Percentiles rank a stretch among this genome's conserved stretches.
phyloP scores from a whole-genome alignment of 2,888 invertebrate genomes.

The Scaptomyza parva region DNA sequence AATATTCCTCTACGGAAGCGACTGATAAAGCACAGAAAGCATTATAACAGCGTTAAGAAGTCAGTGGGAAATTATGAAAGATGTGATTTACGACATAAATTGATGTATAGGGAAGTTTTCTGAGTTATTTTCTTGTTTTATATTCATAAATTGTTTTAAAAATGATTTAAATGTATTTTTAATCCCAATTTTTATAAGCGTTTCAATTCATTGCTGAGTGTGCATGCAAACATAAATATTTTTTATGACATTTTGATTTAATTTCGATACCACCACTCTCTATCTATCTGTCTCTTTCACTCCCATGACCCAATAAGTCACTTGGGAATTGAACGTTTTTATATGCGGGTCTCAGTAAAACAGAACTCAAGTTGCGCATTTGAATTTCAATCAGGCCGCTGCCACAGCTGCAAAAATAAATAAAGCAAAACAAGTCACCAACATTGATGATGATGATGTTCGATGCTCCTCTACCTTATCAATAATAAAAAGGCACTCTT shows the following conservation, averaged over 20 bases:
- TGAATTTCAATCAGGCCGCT: conserved; percentile 69
- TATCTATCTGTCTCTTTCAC: no score
- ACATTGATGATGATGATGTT: neutral
- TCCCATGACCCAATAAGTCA: conserved; percentile 1
- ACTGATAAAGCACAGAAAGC: conserved; percentile 33
- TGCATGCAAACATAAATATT: conserved; percentile 1
- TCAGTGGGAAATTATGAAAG: neutral
- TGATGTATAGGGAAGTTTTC: no score
- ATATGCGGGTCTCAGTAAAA: conserved; percentile 41
- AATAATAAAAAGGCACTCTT: conserved; percentile 55
- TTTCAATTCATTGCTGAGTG: neutral
- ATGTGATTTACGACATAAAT: neutral
- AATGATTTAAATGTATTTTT: neutral
- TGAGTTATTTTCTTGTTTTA: no score
- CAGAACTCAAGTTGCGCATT: conserved; percentile 53
- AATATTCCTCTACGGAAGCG: conserved; percentile 37
- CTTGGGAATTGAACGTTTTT: conserved; percentile 33
- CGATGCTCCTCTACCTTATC: conserved; percentile 19
- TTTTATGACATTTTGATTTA: conserved; percentile 6
- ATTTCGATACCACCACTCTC: neutral
- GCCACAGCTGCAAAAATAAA: conserved; percentile 57
- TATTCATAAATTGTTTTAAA: neutral
- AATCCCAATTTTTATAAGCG: neutral
- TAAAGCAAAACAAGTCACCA: conserved; percentile 37
- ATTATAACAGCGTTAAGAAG: neutral